These are phyloP conservation scores for Acleris emargana DNA, from an alignment of 2,888 invertebrate species.

Conservation along the genomic window DNA sequence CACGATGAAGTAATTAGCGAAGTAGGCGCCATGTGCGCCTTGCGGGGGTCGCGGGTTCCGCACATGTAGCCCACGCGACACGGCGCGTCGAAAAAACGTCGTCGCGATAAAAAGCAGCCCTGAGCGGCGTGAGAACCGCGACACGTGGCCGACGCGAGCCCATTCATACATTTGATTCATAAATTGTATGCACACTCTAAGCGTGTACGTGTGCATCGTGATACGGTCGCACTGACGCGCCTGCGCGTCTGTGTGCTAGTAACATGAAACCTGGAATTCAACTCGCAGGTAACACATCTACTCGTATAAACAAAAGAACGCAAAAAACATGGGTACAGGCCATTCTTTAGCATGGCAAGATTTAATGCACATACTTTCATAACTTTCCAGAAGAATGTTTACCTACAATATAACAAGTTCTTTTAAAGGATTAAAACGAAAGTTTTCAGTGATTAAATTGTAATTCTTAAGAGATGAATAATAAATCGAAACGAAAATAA, in stretches of 20 bases:
- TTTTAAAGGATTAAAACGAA: background rate
- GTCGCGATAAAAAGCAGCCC: conserved; percentile 71
- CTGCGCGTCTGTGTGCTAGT: conserved; percentile 28
- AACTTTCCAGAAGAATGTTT: background rate
- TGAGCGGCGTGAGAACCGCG: conserved; percentile 74
- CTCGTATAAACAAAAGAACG: conserved; percentile 21
- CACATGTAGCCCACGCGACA: conserved; percentile 79
- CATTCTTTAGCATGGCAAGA: conserved; percentile 6
- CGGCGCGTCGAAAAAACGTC: conserved; percentile 61
- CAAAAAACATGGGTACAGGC: conserved; percentile 4
- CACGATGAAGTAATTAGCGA: conserved; percentile 76
- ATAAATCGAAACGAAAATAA: too few relatives aligned
- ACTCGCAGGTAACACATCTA: conserved; percentile 9
- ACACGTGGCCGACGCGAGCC: conserved; percentile 75
- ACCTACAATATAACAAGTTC: background rate
- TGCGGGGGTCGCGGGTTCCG: conserved; percentile 70
- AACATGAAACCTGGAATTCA: conserved; percentile 33
- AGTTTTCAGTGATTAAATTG: background rate
- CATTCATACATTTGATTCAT: conserved; percentile 83
- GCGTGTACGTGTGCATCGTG: conserved; percentile 43
- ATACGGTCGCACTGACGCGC: background rate
- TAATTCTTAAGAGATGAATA: too few relatives aligned
- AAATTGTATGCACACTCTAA: conserved; percentile 62
- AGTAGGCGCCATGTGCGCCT: conserved; percentile 71
- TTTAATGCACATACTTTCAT: conserved; percentile 13